Conservation (phyloP, 2,797 vertebrate genomes). For the Macrochelys suwanniensis region DNA sequence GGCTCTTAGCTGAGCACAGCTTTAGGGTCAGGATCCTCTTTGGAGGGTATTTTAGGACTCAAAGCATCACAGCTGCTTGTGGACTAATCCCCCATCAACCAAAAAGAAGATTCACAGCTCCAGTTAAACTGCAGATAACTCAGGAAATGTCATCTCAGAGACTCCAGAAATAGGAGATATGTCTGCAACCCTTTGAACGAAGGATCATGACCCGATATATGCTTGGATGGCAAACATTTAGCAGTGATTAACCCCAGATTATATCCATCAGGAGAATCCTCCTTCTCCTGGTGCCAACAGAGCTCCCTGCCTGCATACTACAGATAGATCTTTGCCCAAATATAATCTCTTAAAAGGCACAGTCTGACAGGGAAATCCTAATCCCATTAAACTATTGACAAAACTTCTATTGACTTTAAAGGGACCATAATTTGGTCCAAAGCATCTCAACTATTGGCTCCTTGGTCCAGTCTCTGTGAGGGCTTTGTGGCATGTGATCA, state of each 20-base stretch:
- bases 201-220: fast-evolving
- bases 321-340: background rate
- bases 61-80: conserved; percentile 54
- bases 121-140: conserved; percentile 4
- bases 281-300: background rate
- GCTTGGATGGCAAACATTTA: background rate
- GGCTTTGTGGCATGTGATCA: background rate
- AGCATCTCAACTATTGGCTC: fast-evolving
- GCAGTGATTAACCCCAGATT: background rate
- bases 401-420: fast-evolving
- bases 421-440: background rate
- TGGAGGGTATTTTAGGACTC: conserved; percentile 63
- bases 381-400: fast-evolving
- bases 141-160: conserved; percentile 15
- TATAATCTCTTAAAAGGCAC: background rate
- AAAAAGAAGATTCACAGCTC: background rate
- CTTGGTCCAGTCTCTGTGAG: background rate
- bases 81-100: conserved; percentile 42
- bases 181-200: background rate
- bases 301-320: background rate
- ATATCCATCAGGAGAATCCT: background rate
- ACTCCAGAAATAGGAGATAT: conserved; percentile 26
- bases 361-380: background rate
- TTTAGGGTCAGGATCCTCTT: conserved; percentile 18
- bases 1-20: background rate